phyloP scores from a whole-genome alignment of 2,888 invertebrate genomes.

The Heliconius charithonia region DNA sequence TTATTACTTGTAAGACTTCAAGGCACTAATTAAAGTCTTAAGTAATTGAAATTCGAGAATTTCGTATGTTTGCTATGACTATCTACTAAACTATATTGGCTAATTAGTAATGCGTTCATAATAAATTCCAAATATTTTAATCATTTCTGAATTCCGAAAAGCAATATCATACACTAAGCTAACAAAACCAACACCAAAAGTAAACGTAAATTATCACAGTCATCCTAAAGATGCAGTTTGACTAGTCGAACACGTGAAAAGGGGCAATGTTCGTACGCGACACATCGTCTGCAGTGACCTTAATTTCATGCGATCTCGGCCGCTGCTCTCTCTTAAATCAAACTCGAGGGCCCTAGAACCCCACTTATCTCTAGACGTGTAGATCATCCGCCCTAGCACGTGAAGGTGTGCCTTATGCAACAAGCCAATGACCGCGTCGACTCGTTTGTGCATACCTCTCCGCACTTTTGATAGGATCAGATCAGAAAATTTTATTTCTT shows the following conservation, averaged over 20 bases:
- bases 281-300: constrained; percentile 75
- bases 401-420: constrained; percentile 72
- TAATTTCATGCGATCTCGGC: constrained; percentile 77
- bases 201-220: constrained; percentile 26
- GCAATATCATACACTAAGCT: background rate
- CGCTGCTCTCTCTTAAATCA: constrained; percentile 82
- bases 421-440: constrained; percentile 69
- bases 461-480: constrained; percentile 60
- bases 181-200: background rate
- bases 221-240: constrained; percentile 50
- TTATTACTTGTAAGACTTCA: constrained; percentile 57
- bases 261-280: constrained; percentile 59
- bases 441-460: constrained; percentile 58
- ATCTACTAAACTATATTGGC: background rate
- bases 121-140: background rate
- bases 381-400: constrained; percentile 70
- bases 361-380: constrained; percentile 68
- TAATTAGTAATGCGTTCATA: background rate
- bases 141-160: background rate
- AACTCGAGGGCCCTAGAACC: constrained; percentile 79
- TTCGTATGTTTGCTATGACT: constrained; percentile 34
- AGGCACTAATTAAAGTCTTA: constrained; percentile 59
- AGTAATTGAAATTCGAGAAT: constrained; percentile 51
- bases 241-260: constrained; percentile 52
- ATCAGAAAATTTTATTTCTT: constrained; percentile 46